phyloP scores from a whole-genome alignment of 2,797 vertebrate species.

The Ctenopoma kingsleyae region DNA sequence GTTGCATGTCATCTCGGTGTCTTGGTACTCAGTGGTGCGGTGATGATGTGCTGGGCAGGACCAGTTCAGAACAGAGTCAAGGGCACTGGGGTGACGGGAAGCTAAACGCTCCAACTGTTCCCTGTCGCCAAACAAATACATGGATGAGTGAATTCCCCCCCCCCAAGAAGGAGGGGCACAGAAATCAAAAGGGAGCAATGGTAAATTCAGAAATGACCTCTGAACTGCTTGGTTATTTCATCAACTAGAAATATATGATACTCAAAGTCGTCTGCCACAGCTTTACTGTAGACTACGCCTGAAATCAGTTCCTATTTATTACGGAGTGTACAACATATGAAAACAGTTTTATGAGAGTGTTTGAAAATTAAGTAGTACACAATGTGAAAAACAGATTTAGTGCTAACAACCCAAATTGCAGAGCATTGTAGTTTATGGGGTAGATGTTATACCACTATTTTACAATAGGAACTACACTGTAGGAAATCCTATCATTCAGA shows the following conservation, averaged over 20 bases:
- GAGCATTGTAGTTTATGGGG: neutral
- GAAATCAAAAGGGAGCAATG: conserved; percentile 60
- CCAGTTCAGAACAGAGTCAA: conserved; percentile 79
- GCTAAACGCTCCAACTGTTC: conserved; percentile 82
- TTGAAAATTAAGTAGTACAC: neutral
- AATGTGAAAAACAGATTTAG: neutral
- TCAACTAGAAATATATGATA: conserved; percentile 26
- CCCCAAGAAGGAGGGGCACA: conserved; percentile 12
- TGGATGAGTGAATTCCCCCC: conserved; percentile 70
- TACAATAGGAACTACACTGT: too few relatives aligned
- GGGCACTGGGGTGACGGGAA: conserved; percentile 77
- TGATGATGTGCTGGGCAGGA: conserved; percentile 79
- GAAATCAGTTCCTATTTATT: neutral
- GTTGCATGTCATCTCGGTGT: conserved; percentile 82
- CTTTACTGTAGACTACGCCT: neutral
- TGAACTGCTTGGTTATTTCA: conserved; percentile 51
- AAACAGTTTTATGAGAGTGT: neutral
- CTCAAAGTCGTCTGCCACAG: conserved; percentile 2
- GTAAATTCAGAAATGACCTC: conserved; percentile 60
- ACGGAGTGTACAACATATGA: neutral
- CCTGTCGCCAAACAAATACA: conserved; percentile 79
- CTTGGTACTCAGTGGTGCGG: conserved; percentile 77
- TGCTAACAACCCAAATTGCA: neutral
- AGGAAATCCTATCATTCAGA: neutral
- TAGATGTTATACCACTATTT: neutral